Evolutionary conservation across 1,140 invertebrate genomes (phyloP), one percentile per base, ranked within the genome.

Genomic region (Rhagoletis pomonella): DNA sequence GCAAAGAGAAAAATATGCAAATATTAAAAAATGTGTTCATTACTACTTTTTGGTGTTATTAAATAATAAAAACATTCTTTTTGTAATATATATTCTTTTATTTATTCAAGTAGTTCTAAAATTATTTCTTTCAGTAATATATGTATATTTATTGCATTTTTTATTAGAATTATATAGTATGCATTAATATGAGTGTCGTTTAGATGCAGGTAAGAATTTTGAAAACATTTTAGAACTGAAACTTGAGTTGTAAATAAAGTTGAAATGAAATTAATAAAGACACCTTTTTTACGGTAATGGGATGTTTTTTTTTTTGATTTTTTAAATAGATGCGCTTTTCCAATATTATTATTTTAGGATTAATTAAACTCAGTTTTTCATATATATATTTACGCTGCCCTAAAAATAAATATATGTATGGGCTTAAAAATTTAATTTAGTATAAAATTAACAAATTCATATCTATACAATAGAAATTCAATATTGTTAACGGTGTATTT

Each of bases 141-240:
- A 47, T 77, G 47, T 77, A 47, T 50, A 55, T 81, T 81, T 81
- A 81, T 81, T 81, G 73, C 73, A 81, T 81, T 81, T 81, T 17
- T 81, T 19, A 81, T 81, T 81, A 19, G 50, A 58, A 55, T 81
- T 81, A 55, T 14, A 67, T 67, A 9, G 29, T 29, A 29, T 29
- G 73, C 42, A 10, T 81, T 81, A 81, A 55, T 81, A 81, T 81
- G 29, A 14, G 9, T 81, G 44, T 55, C 19, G 47, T 19, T 10
- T 55, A 55, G 14, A 55, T 10, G 47, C 6, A 81, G 44, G n/a
- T 77, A 47, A 50, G 47, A 81, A 55, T 55, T 50, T 77, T 9
- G 50, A 50, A 77, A 77, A 19, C n/a, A 77, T 77, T 81, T 55
- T 50, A 19, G 10, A 55, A 81, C 47, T 81, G 47, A 81, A 81